These are phyloP conservation scores for Tipula lateralis DNA, from an alignment of 2,888 invertebrate genomes.

Conservation along the genomic window DNA sequence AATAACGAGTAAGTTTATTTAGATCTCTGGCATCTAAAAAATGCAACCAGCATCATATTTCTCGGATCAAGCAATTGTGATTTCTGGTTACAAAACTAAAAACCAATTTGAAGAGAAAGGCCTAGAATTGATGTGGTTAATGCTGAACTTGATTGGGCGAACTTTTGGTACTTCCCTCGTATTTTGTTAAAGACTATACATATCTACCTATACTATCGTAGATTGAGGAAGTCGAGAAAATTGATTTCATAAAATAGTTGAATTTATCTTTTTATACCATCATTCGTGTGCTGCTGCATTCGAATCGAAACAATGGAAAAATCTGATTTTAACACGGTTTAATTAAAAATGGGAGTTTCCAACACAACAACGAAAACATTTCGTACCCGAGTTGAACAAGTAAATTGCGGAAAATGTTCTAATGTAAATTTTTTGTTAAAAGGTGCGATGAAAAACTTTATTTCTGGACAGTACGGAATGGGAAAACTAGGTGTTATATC, in stretches of 20 bases:
- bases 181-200: background rate
- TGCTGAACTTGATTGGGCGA: too few relatives aligned
- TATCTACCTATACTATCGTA: background rate
- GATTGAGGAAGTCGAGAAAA: constrained; percentile 19
- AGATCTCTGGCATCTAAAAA: too few relatives aligned
- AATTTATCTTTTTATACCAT: background rate
- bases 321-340: background rate
- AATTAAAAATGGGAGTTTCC: background rate
- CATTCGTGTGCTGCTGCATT: background rate
- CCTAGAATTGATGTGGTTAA: too few relatives aligned
- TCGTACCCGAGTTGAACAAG: background rate
- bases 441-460: background rate
- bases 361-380: background rate
- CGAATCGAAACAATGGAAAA: background rate
- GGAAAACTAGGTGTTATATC: background rate
- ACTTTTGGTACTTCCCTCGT: too few relatives aligned
- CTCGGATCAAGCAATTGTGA: too few relatives aligned
- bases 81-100: too few relatives aligned
- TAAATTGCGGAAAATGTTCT: background rate
- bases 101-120: too few relatives aligned
- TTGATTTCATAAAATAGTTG: constrained; percentile 11
- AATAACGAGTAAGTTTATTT: too few relatives aligned
- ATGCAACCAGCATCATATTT: too few relatives aligned
- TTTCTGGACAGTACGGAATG: background rate
- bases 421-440: background rate